Base-by-base conservation (phyloP, 2,888 invertebrate species). In the Oscheius sp. region DNA sequence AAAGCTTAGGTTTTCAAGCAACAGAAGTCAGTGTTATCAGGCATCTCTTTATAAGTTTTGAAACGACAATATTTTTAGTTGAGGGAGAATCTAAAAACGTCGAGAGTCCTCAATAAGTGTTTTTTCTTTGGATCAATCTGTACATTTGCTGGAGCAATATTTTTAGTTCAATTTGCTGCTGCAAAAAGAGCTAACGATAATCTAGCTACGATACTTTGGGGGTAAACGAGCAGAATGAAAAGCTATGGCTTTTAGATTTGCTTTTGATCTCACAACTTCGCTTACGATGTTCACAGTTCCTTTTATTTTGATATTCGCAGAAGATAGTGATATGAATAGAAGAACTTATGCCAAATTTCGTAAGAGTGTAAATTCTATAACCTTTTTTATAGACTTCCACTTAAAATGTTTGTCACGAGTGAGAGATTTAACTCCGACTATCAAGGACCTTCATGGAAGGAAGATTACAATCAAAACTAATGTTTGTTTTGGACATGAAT, bases 261-360 rank as follows among this genome's bases (percentile, higher is more conserved):
- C n/a, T 2, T 61, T 45, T 15, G 61, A 61, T 27, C 27, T 61
- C 10, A 17, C 27, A 6, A 39, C 39, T 23, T 23, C 58, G 27
- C 10, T 58, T 6, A 58, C 39, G 15, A 23, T 39, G 8, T 23
- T 37, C 20, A 23, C 23, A 2, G 42, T 39, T 5, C 58, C 58
- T 12, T 39, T 58, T 10, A 25, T 58, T 5, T 4, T 58, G n/a
- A 39, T 58, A 8, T 39, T 58, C 27, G 12, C 25, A 2, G 45
- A 61, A 61, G 61, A 61, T n/a, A 25, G 23, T 42, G 61, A 61
- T 25, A n/a, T 61, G n/a, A 39, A 25, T 2, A 39, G 61, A 29
- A 23, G 45, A 1, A 27, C 61, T 1, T 15, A 20, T 6, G 20
- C 4, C 17, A 1, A 5, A 10, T 20, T 33, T n/a, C n/a, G 55